A percentile compares a stretch with the other conserved stretches of the same genome.
These are phyloP conservation scores for Rana temporaria DNA, from an alignment of 2,113 vertebrate species.

Conservation along the genomic window DNA sequence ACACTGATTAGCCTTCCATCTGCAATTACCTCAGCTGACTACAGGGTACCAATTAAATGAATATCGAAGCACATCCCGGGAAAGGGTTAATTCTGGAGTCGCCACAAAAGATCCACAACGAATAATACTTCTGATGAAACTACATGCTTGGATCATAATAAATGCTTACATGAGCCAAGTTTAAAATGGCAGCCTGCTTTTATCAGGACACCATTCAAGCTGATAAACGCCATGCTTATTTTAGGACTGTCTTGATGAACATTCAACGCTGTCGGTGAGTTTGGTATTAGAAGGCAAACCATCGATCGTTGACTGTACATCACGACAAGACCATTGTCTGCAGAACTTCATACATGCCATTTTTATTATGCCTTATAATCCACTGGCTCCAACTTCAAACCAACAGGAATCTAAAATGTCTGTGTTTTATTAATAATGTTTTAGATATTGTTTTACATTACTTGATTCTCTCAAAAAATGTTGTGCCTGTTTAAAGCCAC, in stretches of 20 bases:
- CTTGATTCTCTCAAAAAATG: neutral
- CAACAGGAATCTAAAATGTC: neutral
- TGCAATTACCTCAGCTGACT: constrained; percentile 20
- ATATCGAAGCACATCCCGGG: constrained; percentile 10
- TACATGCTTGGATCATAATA: constrained; percentile 9
- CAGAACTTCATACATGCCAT: constrained; percentile 23
- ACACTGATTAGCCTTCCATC: constrained; percentile 30
- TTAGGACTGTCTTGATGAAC: constrained; percentile 86
- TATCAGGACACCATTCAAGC: neutral
- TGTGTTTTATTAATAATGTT: neutral
- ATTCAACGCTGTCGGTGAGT: constrained; percentile 99
- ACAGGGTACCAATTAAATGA: constrained; percentile 37
- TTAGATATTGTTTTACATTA: neutral
- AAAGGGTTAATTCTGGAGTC: constrained; percentile 29
- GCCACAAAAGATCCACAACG: constrained; percentile 24
- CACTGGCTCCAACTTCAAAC: neutral
- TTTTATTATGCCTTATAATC: constrained; percentile 39
- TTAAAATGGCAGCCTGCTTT: constrained; percentile 30
- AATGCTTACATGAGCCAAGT: constrained; percentile 2
- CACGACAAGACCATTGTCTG: constrained; percentile 74
- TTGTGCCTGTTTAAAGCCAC: neutral
- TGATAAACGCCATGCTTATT: constrained; percentile 39
- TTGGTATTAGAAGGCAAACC: constrained; percentile 95
- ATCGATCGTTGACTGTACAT: constrained; percentile 99
- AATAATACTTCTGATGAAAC: constrained; percentile 26